These are phyloP conservation scores for Trichomycterus rosablanca DNA, from an alignment of 2,113 vertebrate species.

Conservation along the genomic window DNA sequence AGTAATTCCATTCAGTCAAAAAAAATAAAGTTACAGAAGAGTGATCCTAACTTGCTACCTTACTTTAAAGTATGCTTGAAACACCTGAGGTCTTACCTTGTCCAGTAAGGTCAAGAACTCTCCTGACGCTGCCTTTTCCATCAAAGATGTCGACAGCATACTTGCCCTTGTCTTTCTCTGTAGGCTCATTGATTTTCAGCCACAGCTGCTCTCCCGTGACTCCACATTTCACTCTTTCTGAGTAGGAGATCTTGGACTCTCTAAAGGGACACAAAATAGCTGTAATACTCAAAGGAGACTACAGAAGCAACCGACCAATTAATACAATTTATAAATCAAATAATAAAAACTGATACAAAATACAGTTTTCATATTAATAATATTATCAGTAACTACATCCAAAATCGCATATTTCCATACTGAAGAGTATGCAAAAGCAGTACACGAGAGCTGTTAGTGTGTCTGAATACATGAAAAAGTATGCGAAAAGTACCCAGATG, in stretches of 20 bases:
- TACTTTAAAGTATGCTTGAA: neutral
- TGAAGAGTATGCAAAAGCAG: too few relatives aligned
- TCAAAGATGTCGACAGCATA: constrained; percentile 92
- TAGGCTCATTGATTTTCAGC: constrained; percentile 95
- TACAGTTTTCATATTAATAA: too few relatives aligned
- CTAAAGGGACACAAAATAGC: constrained; percentile 52
- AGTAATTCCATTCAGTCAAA: neutral
- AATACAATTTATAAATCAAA: too few relatives aligned
- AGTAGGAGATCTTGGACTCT: constrained; percentile 81
- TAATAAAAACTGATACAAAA: too few relatives aligned
- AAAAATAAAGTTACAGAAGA: neutral
- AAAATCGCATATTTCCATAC: too few relatives aligned
- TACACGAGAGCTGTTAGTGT: too few relatives aligned
- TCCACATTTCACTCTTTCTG: constrained; percentile 85
- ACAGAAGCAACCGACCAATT: neutral
- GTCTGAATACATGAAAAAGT: too few relatives aligned
- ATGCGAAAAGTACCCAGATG: too few relatives aligned
- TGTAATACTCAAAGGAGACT: constrained; percentile 11
- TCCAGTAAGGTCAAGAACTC: constrained; percentile 81
- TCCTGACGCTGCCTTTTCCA: constrained; percentile 80
- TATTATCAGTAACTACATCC: too few relatives aligned
- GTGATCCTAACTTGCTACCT: too few relatives aligned
- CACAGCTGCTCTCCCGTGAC: constrained; percentile 91
- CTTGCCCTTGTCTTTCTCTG: constrained; percentile 94
- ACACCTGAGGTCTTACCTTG: constrained; percentile 71